Evolutionary conservation across 2,888 invertebrate genomes (phyloP).

Genomic region (Lepidocyrtinus sp.): DNA sequence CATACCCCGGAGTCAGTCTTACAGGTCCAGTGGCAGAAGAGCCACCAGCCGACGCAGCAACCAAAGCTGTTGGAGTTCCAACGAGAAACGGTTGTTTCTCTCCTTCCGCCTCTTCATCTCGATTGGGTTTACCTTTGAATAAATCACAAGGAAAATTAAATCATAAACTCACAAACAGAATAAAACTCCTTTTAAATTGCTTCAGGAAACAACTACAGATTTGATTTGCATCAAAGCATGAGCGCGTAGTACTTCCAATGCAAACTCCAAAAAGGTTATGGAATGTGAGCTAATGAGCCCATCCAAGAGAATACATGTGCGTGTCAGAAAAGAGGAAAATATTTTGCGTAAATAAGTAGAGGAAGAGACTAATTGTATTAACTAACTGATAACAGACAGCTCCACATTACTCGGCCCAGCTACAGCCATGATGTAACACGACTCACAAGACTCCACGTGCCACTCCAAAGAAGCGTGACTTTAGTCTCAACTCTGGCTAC

Average conservation of each 20-base stretch:
- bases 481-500: no score
- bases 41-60: constrained; percentile 70
- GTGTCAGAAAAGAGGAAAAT: not conserved
- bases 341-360: not conserved
- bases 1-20: constrained; percentile 89
- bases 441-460: no score
- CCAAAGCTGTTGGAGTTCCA: constrained; percentile 52
- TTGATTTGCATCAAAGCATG: not conserved
- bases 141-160: no score
- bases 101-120: constrained; percentile 50
- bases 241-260: not conserved
- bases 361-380: not conserved
- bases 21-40: constrained; percentile 79
- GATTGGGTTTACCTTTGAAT: constrained; percentile 25
- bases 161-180: constrained; percentile 16
- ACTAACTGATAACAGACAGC: constrained; percentile 47
- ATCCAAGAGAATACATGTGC: constrained; percentile 2
- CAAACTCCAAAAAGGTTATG: not conserved
- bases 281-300: not conserved
- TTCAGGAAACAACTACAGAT: constrained; percentile 6
- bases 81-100: constrained; percentile 67
- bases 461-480: no score
- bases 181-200: no score
- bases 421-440: constrained; percentile 38
- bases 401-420: constrained; percentile 25